These are phyloP conservation scores for Symphodus melops DNA, from an alignment of 2,113 vertebrate species.

Conservation along the genomic window DNA sequence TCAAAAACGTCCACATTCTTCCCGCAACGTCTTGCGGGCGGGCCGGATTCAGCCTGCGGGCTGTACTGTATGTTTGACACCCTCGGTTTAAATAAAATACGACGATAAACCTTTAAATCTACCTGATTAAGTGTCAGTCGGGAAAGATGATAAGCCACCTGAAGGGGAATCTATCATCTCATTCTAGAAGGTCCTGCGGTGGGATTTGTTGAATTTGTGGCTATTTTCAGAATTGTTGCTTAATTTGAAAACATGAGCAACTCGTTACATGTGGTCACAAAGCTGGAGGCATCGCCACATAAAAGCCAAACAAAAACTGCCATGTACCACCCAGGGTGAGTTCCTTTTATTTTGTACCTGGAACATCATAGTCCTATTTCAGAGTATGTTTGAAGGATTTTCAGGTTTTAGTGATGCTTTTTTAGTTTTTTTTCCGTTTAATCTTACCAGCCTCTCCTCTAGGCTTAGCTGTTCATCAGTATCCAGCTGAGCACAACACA, in stretches of 20 bases:
- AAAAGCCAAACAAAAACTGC: neutral
- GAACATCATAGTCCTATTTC: conserved; percentile 11
- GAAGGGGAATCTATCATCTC: no score
- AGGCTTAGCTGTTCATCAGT: conserved; percentile 46
- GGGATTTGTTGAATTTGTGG: neutral
- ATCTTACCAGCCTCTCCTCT: conserved; percentile 75
- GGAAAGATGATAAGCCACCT: neutral
- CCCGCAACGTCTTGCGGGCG: no score
- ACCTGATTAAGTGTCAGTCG: neutral
- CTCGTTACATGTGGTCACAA: neutral
- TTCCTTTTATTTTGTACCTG: neutral
- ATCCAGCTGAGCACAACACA: conserved; percentile 59
- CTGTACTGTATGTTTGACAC: no score
- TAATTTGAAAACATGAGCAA: neutral
- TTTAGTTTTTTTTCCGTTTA: no score
- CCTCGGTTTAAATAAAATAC: neutral
- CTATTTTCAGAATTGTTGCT: neutral
- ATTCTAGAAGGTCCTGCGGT: neutral
- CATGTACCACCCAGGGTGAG: neutral
- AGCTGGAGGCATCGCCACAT: neutral
- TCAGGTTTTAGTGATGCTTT: conserved; percentile 34
- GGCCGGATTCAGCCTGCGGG: no score
- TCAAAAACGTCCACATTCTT: no score
- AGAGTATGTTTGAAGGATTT: conserved; percentile 11
- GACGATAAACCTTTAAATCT: neutral